Evolutionary conservation across 2,888 invertebrate species (phyloP).

Genomic region (Synergus laeviventris): DNA sequence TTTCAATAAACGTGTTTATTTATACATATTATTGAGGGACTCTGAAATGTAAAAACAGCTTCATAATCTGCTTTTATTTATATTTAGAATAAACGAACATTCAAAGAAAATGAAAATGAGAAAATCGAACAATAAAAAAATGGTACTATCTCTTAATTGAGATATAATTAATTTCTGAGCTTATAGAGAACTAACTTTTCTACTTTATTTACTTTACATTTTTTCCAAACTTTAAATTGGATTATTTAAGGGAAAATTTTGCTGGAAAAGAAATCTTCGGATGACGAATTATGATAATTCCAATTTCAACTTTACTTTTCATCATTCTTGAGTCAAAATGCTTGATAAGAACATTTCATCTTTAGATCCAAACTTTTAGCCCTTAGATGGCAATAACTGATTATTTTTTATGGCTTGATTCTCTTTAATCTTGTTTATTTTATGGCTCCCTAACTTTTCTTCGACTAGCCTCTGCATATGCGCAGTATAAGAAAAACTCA

Average conservation of each 20-base stretch:
- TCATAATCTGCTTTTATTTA: not conserved
- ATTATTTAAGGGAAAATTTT: constrained; percentile 5
- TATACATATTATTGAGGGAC: not conserved
- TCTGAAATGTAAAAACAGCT: not conserved
- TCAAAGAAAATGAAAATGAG: too few relatives aligned
- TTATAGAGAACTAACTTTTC: too few relatives aligned
- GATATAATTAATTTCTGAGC: too few relatives aligned
- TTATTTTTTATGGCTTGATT: constrained; percentile 20
- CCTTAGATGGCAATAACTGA: not conserved
- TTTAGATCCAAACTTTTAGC: not conserved
- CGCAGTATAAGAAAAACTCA: constrained; percentile 22
- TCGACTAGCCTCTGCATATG: constrained; percentile 7
- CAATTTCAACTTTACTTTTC: not conserved
- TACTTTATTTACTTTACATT: too few relatives aligned
- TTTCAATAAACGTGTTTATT: not conserved
- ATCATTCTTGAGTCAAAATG: too few relatives aligned
- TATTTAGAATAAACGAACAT: too few relatives aligned
- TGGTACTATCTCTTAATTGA: too few relatives aligned
- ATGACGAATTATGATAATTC: constrained; percentile 1
- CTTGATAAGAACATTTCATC: too few relatives aligned
- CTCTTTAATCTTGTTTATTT: constrained; percentile 31
- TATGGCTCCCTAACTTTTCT: constrained; percentile 17
- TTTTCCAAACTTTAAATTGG: too few relatives aligned
- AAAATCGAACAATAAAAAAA: too few relatives aligned
- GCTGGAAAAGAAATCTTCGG: not conserved